phyloP scores from a whole-genome alignment of 2,888 invertebrate genomes.

The Troides oblongomaculatus region DNA sequence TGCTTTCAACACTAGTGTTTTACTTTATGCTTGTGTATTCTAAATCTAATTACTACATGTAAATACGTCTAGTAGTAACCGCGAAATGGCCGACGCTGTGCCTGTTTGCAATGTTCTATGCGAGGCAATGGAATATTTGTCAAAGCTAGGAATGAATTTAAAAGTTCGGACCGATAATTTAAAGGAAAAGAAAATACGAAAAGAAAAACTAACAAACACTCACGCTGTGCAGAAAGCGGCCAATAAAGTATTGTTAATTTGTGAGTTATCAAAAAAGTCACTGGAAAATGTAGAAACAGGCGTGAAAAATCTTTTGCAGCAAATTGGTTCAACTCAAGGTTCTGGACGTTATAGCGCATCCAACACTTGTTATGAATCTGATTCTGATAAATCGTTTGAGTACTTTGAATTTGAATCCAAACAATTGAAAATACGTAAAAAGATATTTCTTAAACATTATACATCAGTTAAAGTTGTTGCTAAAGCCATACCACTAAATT shows the following conservation, averaged over 20 bases:
- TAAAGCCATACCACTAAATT: constrained; percentile 46
- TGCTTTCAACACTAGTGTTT: constrained; percentile 28
- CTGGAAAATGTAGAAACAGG: constrained; percentile 67
- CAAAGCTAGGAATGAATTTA: constrained; percentile 70
- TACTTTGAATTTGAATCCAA: constrained; percentile 52
- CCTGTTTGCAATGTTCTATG: constrained; percentile 64
- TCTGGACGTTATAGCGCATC: constrained; percentile 44
- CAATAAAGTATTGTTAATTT: constrained; percentile 66
- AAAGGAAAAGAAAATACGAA: constrained; percentile 60
- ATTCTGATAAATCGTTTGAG: constrained; percentile 37
- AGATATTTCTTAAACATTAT: constrained; percentile 59
- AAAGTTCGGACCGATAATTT: constrained; percentile 62
- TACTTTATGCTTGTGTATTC: constrained; percentile 13
- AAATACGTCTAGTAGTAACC: constrained; percentile 20
- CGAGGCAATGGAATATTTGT: constrained; percentile 71
- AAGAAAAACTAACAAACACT: constrained; percentile 59
- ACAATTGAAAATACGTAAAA: constrained; percentile 56
- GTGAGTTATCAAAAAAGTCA: constrained; percentile 72
- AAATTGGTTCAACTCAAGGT: constrained; percentile 47
- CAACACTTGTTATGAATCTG: constrained; percentile 20
- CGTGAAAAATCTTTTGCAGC: constrained; percentile 56
- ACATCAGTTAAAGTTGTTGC: constrained; percentile 59
- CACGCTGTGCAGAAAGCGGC: constrained; percentile 69
- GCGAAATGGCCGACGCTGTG: constrained; percentile 62
- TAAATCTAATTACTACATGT: constrained; percentile 17